Evolutionary conservation across 2,113 vertebrate genomes (phyloP).

Genomic region (Strix aluco): DNA sequence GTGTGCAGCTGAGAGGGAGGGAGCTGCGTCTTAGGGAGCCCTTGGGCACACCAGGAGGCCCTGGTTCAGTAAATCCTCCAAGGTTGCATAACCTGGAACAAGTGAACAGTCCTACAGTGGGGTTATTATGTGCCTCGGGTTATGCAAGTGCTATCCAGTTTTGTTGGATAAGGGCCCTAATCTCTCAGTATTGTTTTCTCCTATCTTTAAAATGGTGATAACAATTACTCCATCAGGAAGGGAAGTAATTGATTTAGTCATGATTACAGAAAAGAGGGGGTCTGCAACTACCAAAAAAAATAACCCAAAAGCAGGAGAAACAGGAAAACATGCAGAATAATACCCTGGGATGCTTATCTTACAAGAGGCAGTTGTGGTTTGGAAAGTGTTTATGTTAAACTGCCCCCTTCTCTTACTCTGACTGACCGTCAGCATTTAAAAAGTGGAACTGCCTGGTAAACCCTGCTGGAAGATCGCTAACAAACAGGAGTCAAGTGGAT

Average conservation of each 20-base stretch:
- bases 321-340: not conserved
- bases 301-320: not conserved
- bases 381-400: not conserved
- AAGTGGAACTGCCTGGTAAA: not conserved
- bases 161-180: not conserved
- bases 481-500: not conserved
- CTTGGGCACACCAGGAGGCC: not conserved
- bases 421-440: not conserved
- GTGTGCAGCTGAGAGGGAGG: rapidly evolving
- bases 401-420: not conserved
- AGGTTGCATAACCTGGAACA: not conserved
- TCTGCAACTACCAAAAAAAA: not conserved
- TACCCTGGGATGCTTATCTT: not conserved
- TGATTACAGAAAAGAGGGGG: not conserved
- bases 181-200: not conserved
- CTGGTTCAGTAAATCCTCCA: not conserved
- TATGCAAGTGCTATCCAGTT: not conserved
- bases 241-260: not conserved
- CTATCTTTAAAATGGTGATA: not conserved
- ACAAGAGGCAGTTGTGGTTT: not conserved
- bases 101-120: not conserved
- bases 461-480: not conserved
- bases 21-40: not conserved
- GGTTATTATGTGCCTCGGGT: not conserved
- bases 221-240: not conserved